phyloP scores from a whole-genome alignment of 2,888 invertebrate species.

The Agrotis ipsilon region DNA sequence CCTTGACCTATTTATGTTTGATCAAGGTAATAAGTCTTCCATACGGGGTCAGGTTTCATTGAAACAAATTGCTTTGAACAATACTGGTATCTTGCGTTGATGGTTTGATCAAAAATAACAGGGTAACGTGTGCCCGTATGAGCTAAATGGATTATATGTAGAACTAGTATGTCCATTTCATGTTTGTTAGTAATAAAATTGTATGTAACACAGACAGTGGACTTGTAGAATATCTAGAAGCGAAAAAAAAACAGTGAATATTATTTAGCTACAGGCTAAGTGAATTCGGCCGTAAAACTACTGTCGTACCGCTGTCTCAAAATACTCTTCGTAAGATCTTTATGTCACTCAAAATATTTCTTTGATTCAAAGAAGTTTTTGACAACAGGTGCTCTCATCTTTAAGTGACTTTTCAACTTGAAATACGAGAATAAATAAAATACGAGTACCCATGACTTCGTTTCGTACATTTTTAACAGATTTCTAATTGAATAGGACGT shows the following conservation, averaged over 20 bases:
- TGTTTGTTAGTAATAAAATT: constrained; percentile 22
- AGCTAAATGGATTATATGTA: constrained; percentile 16
- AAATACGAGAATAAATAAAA: neutral
- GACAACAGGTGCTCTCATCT: constrained; percentile 5
- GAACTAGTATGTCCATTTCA: neutral
- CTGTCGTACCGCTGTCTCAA: neutral
- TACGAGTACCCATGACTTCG: neutral
- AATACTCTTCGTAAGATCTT: neutral
- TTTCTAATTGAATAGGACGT: neutral
- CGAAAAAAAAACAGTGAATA: constrained; percentile 12
- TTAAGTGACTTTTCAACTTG: neutral
- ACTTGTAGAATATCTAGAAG: neutral
- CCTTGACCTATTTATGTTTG: constrained; percentile 19
- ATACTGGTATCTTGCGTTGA: constrained; percentile 19
- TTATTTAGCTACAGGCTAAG: neutral
- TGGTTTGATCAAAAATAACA: constrained; percentile 25
- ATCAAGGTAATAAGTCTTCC: constrained; percentile 24
- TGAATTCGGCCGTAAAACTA: neutral
- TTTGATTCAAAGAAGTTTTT: constrained; percentile 3
- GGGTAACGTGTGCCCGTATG: neutral
- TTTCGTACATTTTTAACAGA: constrained; percentile 5
- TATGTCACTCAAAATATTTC: constrained; percentile 15
- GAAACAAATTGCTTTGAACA: constrained; percentile 34
- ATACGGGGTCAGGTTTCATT: constrained; percentile 18
- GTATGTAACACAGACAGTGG: neutral